A percentile compares a stretch with the other conserved stretches of the same genome.
Conservation (phyloP, 2,888 invertebrate species). For the Pseudolycoriella hygida region DNA sequence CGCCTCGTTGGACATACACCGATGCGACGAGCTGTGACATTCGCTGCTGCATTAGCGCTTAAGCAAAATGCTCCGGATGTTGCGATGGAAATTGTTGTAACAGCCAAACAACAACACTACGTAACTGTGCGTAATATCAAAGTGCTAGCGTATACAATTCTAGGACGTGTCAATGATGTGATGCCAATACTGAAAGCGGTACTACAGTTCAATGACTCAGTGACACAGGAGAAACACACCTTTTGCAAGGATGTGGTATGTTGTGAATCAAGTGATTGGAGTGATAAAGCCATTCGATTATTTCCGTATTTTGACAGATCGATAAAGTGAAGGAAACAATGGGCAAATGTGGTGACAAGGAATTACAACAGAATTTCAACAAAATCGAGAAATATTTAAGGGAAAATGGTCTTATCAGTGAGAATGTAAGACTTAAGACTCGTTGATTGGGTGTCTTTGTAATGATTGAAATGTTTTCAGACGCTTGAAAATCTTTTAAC, state of each 20-base stretch:
- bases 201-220: not conserved
- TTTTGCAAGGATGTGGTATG: not conserved
- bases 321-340: not conserved
- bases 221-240: not conserved
- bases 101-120: constrained; percentile 37
- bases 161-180: constrained; percentile 46
- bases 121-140: constrained; percentile 52
- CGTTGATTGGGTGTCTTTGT: not conserved
- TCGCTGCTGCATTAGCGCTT: constrained; percentile 45
- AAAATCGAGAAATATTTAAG: not conserved
- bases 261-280: not conserved
- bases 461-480: not conserved
- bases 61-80: constrained; percentile 47
- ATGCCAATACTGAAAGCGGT: constrained; percentile 34
- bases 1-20: constrained; percentile 35
- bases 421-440: not conserved
- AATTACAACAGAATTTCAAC: not conserved
- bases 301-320: not conserved
- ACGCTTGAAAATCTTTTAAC: too few relatives aligned
- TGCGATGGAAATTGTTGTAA: constrained; percentile 45
- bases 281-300: not conserved
- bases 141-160: constrained; percentile 38
- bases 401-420: not conserved
- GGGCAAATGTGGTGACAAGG: not conserved
- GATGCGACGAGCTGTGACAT: constrained; percentile 41